Percentiles rank a stretch among this genome's conserved stretches.
These are phyloP conservation scores for Larimichthys crocea DNA, from an alignment of 2,113 vertebrate genomes.

Conservation along the genomic window DNA sequence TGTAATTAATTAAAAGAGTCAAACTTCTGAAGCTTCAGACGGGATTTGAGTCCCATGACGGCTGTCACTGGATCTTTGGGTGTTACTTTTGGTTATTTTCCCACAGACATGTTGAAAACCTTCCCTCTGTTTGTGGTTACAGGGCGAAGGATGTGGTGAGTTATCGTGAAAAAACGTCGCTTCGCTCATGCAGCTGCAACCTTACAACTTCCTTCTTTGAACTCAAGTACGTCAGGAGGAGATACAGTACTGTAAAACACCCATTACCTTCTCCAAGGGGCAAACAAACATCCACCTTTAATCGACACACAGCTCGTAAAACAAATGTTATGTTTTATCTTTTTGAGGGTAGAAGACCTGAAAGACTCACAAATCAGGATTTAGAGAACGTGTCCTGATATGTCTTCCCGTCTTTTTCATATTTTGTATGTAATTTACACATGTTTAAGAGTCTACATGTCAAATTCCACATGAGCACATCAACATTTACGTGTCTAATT, in stretches of 20 bases:
- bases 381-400: too few relatives aligned
- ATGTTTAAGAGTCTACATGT: too few relatives aligned
- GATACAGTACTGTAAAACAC: background rate
- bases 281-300: background rate
- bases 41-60: background rate
- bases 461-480: too few relatives aligned
- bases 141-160: constrained; percentile 59
- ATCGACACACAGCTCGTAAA: too few relatives aligned
- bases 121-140: constrained; percentile 44
- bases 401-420: too few relatives aligned
- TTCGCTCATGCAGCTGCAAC: constrained; percentile 34
- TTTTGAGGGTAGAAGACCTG: too few relatives aligned
- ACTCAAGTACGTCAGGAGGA: background rate
- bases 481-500: too few relatives aligned
- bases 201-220: background rate
- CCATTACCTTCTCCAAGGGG: background rate
- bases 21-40: background rate
- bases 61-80: background rate
- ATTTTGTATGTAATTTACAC: too few relatives aligned
- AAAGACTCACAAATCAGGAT: too few relatives aligned
- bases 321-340: background rate
- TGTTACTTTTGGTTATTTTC: constrained; percentile 23
- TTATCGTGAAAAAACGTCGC: background rate
- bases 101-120: constrained; percentile 26
- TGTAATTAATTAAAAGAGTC: constrained; percentile 6